These are phyloP conservation scores for Drosophila rhopaloa DNA, from an alignment of 1,140 invertebrate species.

Conservation along the genomic window DNA sequence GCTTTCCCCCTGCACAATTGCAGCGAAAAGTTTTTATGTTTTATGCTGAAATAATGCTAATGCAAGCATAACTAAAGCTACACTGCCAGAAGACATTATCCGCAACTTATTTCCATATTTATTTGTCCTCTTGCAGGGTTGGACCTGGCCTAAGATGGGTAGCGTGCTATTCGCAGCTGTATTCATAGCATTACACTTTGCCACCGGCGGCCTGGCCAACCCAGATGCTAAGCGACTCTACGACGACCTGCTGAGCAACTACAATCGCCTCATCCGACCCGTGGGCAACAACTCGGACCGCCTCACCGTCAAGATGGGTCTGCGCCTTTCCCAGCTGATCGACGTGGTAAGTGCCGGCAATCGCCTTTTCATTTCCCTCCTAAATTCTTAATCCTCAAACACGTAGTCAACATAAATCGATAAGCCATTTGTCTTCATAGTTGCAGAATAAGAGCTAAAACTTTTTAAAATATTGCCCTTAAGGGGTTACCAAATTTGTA, in stretches of 20 bases:
- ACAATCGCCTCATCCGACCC: slow-evolving; percentile 98
- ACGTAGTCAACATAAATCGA: slow-evolving; percentile 2
- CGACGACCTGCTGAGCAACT: slow-evolving; percentile 97
- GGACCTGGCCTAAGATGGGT: slow-evolving; percentile 93
- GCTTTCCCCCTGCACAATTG: slow-evolving; percentile 32
- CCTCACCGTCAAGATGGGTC: slow-evolving; percentile 97
- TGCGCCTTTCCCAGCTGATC: slow-evolving; percentile 98
- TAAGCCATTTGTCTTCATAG: not conserved
- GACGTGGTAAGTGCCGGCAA: slow-evolving; percentile 94
- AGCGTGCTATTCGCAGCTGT: slow-evolving; percentile 89
- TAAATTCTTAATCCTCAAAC: not conserved
- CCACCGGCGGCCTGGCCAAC: slow-evolving; percentile 89
- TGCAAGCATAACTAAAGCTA: slow-evolving; percentile 29
- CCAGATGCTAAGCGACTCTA: slow-evolving; percentile 97
- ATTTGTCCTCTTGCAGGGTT: slow-evolving; percentile 86
- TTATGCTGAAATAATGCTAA: slow-evolving; percentile 55
- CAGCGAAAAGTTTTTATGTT: slow-evolving; percentile 44
- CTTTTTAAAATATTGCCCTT: not conserved
- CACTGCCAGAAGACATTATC: slow-evolving; percentile 39
- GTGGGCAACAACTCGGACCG: slow-evolving; percentile 98
- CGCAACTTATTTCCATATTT: slow-evolving; percentile 59
- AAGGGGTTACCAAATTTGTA: not conserved
- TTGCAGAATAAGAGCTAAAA: not conserved
- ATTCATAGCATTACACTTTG: slow-evolving; percentile 88
- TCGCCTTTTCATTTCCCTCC: not conserved